Base-by-base conservation (phyloP, 2,797 vertebrate species). In the Fundulus diaphanus region DNA sequence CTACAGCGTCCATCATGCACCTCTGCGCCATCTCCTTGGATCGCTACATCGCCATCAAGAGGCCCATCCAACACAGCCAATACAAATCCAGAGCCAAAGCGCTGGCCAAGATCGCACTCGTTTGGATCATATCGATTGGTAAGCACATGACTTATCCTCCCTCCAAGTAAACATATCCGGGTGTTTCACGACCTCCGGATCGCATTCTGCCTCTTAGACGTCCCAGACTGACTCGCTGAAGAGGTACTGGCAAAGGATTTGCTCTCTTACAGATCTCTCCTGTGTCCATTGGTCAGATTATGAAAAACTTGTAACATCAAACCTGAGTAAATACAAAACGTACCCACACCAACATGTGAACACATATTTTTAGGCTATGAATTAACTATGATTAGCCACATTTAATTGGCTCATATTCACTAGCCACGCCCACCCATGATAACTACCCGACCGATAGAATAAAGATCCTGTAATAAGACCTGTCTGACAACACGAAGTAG, bases 91-190 rank as follows among this genome's bases (percentile, higher is more conserved):
- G 97, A 92, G 93, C 97, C 81, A 99, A 98, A 85, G 97, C 96
- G 2, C 86, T 98, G 88, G 93, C 95, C 92, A 99, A 99, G 94
- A 99, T 99, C 80, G 94, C 95, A 42, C 94, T 97, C 81, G 98
- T 99, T 83, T 99, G 98, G 98, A 84, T 99, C 85, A 98, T 99
- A 94, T 99, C 98, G 82, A 96, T 98, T 94, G 96, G 98, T 99
- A 96, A 76, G 95, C 80, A 88, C 18, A 80, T 68, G 11, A 54
- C 77, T 82, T 27, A 83, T 40, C 82, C 59, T 80, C 82, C 40
- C 37, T 44, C 33, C 1, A 12, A 37, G 20, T 61, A 37, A 63
- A 63, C 20, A 24, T 24, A 24, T 24, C 59, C 22, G 20, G 4
- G 8, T 13, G 3, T 37, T 63, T 63, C n/a, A 63, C 9, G 0